These are phyloP conservation scores for Corydoras sp. DNA, from an alignment of 2,113 vertebrate genomes.

Conservation along the genomic window DNA sequence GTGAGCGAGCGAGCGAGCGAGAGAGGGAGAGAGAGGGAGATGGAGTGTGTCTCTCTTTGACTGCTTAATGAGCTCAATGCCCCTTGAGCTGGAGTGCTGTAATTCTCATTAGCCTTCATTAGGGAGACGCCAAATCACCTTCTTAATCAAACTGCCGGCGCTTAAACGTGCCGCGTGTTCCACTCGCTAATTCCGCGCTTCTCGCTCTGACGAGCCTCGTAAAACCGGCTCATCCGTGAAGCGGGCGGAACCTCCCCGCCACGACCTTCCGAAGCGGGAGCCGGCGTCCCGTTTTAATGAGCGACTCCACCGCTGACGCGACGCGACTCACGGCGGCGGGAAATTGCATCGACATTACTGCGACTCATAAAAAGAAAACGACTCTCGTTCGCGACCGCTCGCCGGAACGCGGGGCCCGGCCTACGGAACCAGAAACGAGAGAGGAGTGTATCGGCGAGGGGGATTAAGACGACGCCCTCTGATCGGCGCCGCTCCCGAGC, in stretches of 20 bases:
- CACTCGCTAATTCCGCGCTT: constrained; percentile 36
- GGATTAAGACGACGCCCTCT: constrained; percentile 34
- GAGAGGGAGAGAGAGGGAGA: background rate
- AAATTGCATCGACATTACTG: constrained; percentile 75
- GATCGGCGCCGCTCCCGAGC: constrained; percentile 54
- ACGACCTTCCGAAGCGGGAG: constrained; percentile 27
- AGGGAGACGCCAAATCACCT: constrained; percentile 38
- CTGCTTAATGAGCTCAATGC: constrained; percentile 36
- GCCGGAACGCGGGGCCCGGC: constrained; percentile 73
- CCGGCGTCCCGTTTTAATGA: constrained; percentile 49
- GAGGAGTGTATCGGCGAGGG: constrained; percentile 50
- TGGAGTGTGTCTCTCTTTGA: constrained; percentile 29
- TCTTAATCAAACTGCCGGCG: constrained; percentile 42
- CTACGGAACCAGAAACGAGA: constrained; percentile 70
- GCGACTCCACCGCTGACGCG: constrained; percentile 59
- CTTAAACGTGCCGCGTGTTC: constrained; percentile 33
- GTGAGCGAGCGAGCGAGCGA: background rate
- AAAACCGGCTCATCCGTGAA: constrained; percentile 42
- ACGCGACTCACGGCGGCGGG: constrained; percentile 67
- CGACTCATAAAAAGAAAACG: constrained; percentile 73
- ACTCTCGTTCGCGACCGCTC: constrained; percentile 71
- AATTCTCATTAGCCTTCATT: constrained; percentile 48
- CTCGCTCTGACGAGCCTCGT: constrained; percentile 31
- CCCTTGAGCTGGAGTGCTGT: constrained; percentile 41
- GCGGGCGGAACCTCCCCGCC: constrained; percentile 21